Conservation (phyloP, 1,140 invertebrate genomes). For the Tribolium castaneum region DNA sequence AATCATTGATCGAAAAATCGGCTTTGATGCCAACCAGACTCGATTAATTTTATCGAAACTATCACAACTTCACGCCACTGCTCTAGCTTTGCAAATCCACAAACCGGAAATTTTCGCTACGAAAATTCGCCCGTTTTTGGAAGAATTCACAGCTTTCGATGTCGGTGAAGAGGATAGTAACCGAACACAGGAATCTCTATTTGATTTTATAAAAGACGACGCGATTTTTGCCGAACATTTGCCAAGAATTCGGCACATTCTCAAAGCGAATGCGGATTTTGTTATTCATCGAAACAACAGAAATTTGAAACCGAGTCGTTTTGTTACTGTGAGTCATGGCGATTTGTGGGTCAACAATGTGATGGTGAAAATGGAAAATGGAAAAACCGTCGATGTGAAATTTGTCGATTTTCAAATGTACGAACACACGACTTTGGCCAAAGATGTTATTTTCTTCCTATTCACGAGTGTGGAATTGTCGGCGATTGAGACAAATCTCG, state of each 20-base stretch:
- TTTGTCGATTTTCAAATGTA: conserved; percentile 73
- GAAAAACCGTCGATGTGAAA: conserved; percentile 64
- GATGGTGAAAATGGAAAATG: conserved; percentile 64
- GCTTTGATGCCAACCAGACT: neutral
- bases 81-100: neutral
- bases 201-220: neutral
- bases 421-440: conserved; percentile 64
- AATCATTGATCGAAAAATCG: neutral
- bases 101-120: neutral
- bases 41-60: neutral
- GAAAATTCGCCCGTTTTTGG: neutral
- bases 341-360: conserved; percentile 74
- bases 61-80: neutral
- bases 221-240: neutral
- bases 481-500: conserved; percentile 60
- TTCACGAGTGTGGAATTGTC: conserved; percentile 64
- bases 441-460: conserved; percentile 70
- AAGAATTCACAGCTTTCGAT: neutral
- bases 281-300: neutral
- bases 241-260: neutral
- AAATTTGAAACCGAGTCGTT: conserved; percentile 57
- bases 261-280: neutral
- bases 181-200: neutral
- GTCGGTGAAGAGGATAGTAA: neutral
- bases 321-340: conserved; percentile 66